Base-by-base conservation (phyloP, 2,797 vertebrate species). In the Darevskia nairensis region DNA sequence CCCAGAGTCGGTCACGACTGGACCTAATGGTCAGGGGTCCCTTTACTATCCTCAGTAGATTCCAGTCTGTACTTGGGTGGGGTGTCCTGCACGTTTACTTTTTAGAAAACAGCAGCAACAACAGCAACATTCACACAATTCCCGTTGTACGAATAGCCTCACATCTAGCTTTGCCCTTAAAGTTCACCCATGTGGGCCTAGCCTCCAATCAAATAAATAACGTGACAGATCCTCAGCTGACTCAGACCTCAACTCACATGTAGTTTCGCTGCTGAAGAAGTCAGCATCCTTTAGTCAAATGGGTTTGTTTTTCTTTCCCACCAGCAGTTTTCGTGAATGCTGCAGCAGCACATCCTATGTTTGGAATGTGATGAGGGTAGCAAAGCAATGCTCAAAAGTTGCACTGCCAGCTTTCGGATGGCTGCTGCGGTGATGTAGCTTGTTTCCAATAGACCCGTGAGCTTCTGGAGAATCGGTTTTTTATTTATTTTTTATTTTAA, bases 341-440 rank as follows among this genome's bases (percentile, higher is more conserved):
- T 80, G 8, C 13, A 0, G 55, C 68, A 82, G 10, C 13, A 86
- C 76, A 39, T 2, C 82, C 1, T 13, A 8, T n/a, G 2, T 35
- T 50, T 44, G 85, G 77, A 89, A 89, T 84, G 50, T 74, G 44
- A 86, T n/a, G 1, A 89, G 2, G 55, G 23, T n/a, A 86, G 55
- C 8, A 80, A 92, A 89, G 82, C 29, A 44, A 50, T 3, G 7
- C 0, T 59, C n/a, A 90, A 87, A 84, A 68, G 46, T 21, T 84
- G 29, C 2, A 10, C 86, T 1, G 1, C 4, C 7, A 50, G 6
- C 61, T 32, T 71, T 69, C 91, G 32, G 25, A 15, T 72, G 50
- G 50, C 50, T 85, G 79, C 66, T 92, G 15, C 59, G 91, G 75
- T 86, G 79, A 44, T 29, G 39, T 44, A 69, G 82, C 27, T 35